Percentiles rank a stretch among this genome's conserved stretches.
Conservation (phyloP, 1,140 invertebrate species). For the Lucilia sericata region DNA sequence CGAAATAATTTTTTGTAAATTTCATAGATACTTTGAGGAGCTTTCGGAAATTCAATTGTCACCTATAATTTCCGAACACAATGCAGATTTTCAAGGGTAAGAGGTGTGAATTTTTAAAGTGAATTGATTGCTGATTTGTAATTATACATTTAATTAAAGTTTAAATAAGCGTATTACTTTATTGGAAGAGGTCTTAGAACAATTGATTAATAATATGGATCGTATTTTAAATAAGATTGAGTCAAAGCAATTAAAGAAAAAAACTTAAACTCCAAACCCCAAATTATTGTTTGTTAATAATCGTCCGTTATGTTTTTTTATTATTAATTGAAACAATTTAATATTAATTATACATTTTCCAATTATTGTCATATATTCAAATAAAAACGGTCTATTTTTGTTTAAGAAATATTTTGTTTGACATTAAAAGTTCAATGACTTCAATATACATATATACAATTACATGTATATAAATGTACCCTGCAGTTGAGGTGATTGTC, state of each 20-base stretch:
- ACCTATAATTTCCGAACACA: not conserved
- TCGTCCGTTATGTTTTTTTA: no score
- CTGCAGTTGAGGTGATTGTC: no score
- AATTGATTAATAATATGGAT: slow-evolving; percentile 59
- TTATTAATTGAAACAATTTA: no score
- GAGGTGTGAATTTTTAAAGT: no score
- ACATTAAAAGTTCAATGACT: not conserved
- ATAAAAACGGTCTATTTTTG: not conserved
- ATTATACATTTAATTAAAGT: slow-evolving; percentile 43
- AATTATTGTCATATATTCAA: not conserved
- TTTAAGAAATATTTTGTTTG: not conserved
- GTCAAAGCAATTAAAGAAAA: not conserved
- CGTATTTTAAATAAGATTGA: slow-evolving; percentile 57
- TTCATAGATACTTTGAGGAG: slow-evolving; percentile 32
- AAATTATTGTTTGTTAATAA: not conserved
- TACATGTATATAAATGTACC: no score
- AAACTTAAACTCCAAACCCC: not conserved
- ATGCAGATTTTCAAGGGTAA: not conserved
- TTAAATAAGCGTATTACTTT: slow-evolving; percentile 57
- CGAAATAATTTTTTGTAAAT: not conserved
- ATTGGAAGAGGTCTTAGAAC: slow-evolving; percentile 60
- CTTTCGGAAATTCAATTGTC: not conserved
- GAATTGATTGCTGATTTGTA: no score
- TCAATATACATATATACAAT: not conserved
- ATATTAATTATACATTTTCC: no score